Conservation (phyloP, 2,888 invertebrate species). For the Mythimna loreyi region DNA sequence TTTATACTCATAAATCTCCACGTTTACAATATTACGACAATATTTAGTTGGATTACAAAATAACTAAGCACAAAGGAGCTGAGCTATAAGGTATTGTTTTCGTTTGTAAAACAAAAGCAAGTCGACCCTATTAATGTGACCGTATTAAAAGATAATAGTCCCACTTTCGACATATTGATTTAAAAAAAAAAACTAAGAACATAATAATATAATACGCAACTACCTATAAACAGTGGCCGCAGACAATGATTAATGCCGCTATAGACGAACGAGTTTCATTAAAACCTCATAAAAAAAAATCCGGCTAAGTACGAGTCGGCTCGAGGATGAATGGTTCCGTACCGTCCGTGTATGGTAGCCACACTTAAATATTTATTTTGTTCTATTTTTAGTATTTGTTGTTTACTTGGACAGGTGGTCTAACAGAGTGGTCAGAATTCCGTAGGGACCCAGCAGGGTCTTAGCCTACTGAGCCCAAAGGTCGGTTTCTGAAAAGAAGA, state of each 20-base stretch:
- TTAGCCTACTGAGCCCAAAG: too few relatives aligned
- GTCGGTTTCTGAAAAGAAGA: too few relatives aligned
- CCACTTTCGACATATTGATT: conserved; percentile 39
- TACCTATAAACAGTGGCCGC: conserved; percentile 15
- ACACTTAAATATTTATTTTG: too few relatives aligned
- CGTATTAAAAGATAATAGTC: conserved; percentile 35
- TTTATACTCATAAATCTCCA: too few relatives aligned
- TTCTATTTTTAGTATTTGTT: too few relatives aligned
- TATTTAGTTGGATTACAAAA: conserved; percentile 13
- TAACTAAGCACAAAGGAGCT: conserved; percentile 5
- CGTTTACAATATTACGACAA: too few relatives aligned
- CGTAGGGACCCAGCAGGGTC: too few relatives aligned
- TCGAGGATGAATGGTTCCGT: too few relatives aligned
- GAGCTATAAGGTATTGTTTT: conserved; percentile 6
- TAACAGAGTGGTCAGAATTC: too few relatives aligned
- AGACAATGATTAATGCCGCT: conserved; percentile 12
- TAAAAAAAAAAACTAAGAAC: conserved; percentile 43
- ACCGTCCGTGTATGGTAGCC: too few relatives aligned
- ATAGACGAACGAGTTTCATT: conserved; percentile 1
- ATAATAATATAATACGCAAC: conserved; percentile 46
- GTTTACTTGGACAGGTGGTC: too few relatives aligned
- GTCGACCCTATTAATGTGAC: conserved; percentile 25
- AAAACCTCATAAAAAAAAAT: conserved; percentile 2
- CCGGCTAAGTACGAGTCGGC: too few relatives aligned
- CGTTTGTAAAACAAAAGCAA: conserved; percentile 46